Conservation (phyloP, 1,140 invertebrate genomes). For the Pemphigus obesinymphae region DNA sequence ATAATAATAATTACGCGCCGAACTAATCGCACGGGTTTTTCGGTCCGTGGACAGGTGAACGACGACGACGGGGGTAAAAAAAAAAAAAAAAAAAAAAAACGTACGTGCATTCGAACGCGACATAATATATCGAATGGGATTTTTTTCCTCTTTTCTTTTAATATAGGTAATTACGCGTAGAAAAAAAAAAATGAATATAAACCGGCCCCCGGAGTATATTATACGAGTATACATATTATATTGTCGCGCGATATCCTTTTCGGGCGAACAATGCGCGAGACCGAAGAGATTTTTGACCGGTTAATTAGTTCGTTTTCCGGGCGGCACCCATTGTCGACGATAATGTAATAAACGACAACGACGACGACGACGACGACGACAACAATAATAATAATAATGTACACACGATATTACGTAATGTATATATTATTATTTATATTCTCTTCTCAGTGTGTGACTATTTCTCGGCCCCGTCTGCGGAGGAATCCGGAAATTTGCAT, state of each 20-base stretch:
- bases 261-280: neutral
- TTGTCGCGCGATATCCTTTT: conserved; percentile 7
- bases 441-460: too few relatives aligned
- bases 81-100: neutral
- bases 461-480: conserved; percentile 7
- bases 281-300: neutral
- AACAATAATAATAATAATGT: neutral
- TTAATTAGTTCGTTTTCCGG: neutral
- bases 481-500: conserved; percentile 27
- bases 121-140: neutral
- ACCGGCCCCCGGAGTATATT: neutral
- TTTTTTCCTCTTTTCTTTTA: neutral
- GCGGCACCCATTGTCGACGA: neutral
- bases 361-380: neutral
- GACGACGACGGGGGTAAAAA: neutral
- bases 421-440: neutral
- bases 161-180: neutral
- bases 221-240: too few relatives aligned
- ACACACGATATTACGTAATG: neutral
- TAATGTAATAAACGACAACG: neutral
- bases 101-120: neutral
- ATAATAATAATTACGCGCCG: neutral
- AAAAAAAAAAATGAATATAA: neutral
- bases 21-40: neutral
- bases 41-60: neutral